Evolutionary conservation across 2,888 invertebrate species (phyloP), one percentile per base, ranked within the genome.

Genomic region (Hydroisotoma schaefferi): DNA sequence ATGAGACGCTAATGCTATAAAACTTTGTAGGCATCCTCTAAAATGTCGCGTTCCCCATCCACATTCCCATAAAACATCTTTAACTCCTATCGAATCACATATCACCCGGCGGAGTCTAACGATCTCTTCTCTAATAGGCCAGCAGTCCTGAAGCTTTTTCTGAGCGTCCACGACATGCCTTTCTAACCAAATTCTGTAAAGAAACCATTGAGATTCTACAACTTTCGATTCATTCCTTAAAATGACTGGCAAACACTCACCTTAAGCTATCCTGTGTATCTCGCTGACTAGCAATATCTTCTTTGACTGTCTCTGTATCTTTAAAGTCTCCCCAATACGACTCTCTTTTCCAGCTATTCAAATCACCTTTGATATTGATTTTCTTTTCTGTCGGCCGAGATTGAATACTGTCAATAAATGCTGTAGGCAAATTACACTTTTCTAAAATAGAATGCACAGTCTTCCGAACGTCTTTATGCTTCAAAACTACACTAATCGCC

Each of bases 21-120:
- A 85, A 66, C 92, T 90, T 74, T 88, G 86, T 2, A 95, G 79
- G 73, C 92, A 92, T n/a, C 93, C 94, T 73, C 91, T 82, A 74
- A 90, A 92, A 75, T 94, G 93, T 71, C 88, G 86, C 59, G 87
- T 85, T 74, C 90, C 90, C 91, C 91, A 91, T 10, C 90, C 90
- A 73, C 87, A 88, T 72, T 90, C 90, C 82, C 90, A 90, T 25
- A 82, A 77, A 2, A 87, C 81, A 66, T 85, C 82, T 37, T 78
- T 79, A 15, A 88, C 74, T 28, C 81, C 80, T 53, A 86, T 78
- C 58, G 76, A 72, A 44, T 81, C 75, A 73, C 83, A 81, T 43
- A 91, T 80, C 52, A 80, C 77, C 48, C 81, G 78, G 70, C 83
- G 83, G 49, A 90, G 77, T 59, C 82, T 81, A 55, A 82, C 78